These are phyloP conservation scores for Ellobium chinense DNA, from an alignment of 2,888 invertebrate genomes.

Conservation along the genomic window DNA sequence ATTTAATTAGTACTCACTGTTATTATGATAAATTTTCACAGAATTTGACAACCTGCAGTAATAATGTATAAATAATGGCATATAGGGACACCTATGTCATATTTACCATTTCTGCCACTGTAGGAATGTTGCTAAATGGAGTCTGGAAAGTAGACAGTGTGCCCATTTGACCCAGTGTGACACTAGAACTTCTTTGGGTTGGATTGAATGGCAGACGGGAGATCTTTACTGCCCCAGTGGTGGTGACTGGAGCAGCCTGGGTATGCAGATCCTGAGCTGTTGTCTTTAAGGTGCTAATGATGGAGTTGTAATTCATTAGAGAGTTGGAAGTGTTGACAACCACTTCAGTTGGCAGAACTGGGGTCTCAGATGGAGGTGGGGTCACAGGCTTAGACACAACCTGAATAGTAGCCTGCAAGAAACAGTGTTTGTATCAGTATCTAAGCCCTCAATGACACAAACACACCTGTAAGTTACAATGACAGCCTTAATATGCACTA, in stretches of 20 bases:
- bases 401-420: conserved; percentile 38
- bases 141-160: conserved; percentile 6
- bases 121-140: conserved; percentile 29
- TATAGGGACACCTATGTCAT: too few species aligned
- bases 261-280: neutral
- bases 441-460: too few species aligned
- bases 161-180: conserved; percentile 25
- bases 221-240: conserved; percentile 10
- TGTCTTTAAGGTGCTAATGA: conserved; percentile 36
- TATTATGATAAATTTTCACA: too few species aligned
- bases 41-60: too few species aligned
- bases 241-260: neutral
- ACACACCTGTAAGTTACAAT: too few species aligned
- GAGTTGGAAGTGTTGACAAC: neutral
- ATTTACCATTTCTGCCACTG: conserved; percentile 38
- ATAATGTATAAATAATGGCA: too few species aligned
- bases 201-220: conserved; percentile 25
- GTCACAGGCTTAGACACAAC: conserved; percentile 15
- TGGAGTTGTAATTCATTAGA: conserved; percentile 23
- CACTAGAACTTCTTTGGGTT: neutral
- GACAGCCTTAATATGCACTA: too few species aligned
- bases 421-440: too few species aligned
- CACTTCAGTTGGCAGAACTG: neutral
- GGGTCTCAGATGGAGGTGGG: neutral
- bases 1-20: too few species aligned